A percentile compares a stretch with the other conserved stretches of the same genome.
Evolutionary conservation across 2,113 vertebrate species (phyloP).

Genomic region (Mesocricetus auratus): DNA sequence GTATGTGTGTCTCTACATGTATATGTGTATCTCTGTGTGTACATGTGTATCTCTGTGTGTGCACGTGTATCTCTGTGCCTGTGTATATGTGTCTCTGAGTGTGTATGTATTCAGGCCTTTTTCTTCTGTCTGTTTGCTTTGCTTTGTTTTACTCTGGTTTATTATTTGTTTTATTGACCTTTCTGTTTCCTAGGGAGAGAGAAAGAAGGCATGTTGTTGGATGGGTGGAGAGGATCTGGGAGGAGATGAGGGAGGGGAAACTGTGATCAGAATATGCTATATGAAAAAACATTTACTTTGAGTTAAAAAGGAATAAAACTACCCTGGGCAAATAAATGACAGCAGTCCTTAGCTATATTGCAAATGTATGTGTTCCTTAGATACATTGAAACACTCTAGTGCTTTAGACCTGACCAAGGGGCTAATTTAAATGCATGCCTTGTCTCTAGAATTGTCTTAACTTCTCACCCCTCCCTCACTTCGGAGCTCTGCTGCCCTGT

Average conservation of each 20-base stretch:
- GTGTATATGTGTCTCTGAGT: not conserved
- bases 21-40: not conserved
- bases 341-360: not conserved
- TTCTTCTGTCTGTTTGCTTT: not conserved
- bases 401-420: not conserved
- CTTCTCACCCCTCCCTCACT: not conserved
- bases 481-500: not conserved
- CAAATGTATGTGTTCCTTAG: not conserved
- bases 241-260: not conserved
- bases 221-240: not conserved
- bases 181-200: not conserved
- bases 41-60: not conserved
- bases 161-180: not conserved
- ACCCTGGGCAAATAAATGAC: not conserved
- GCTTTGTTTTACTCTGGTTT: not conserved
- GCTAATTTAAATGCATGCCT: not conserved
- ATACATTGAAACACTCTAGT: not conserved
- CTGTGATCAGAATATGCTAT: not conserved
- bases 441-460: not conserved
- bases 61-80: not conserved
- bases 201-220: not conserved
- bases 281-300: not conserved
- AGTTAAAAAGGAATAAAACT: not conserved
- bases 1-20: too few species aligned
- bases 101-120: too few species aligned